Evolutionary conservation across 2,888 invertebrate species (phyloP), one percentile per base, ranked within the genome.

Genomic region (Brenthis ino): DNA sequence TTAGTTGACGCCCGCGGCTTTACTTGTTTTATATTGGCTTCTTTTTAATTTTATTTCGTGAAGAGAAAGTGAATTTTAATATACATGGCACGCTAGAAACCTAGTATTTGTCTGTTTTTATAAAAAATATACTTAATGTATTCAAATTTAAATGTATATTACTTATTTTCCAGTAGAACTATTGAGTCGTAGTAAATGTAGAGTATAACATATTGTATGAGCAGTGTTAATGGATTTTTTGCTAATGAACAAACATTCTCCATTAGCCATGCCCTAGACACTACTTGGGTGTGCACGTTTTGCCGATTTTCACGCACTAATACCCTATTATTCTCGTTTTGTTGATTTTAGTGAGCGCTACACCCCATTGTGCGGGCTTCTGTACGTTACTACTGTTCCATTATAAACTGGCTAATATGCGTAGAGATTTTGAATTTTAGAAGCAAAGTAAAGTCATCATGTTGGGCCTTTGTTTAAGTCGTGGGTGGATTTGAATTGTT

Each of bases 261-360:
- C 79, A 78, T 87, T 87, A 80, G 83, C 72, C 65, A 79, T 72
- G 82, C 83, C 76, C 68, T 78, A 73, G 73, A 73, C 73, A 79
- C 88, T 79, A 81, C 87, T 85, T 86, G 89, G 89, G 89, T 85
- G 91, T 89, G 85, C 73, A 72, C 72, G 78, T 79, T 77, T 75
- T 82, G 64, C 81, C 82, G 78, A 79, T 88, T 89, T 88, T 87
- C 86, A 87, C 85, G 88, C 80, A 70, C 77, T 86, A 82, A 85
- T 80, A 78, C 79, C 66, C 73, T 72, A 75, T 75, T 80, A 79
- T 83, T 82, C 78, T 82, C 76, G 76, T 79, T 77, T 81, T 82
- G 76, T 77, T 66, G 75, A 80, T 77, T 79, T 82, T 81, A 80
- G 80, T 81, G 73, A 76, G 75, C 76, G 68, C 80, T 77, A 76